Evolutionary conservation across 1,140 invertebrate species (phyloP).

Genomic region (Linepithema humile): DNA sequence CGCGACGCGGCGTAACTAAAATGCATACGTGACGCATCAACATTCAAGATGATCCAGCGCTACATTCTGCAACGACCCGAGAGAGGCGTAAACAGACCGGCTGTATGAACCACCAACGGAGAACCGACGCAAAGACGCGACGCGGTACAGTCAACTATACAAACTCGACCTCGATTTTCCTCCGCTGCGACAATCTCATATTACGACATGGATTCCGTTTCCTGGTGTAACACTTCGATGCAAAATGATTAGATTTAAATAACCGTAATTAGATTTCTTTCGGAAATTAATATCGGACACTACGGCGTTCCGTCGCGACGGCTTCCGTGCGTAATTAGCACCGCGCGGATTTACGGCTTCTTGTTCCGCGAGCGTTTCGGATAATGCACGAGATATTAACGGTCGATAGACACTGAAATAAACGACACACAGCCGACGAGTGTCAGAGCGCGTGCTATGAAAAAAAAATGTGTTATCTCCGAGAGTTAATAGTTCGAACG

Average conservation of each 20-base stretch:
- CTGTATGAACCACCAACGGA: constrained; percentile 72
- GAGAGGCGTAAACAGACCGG: constrained; percentile 74
- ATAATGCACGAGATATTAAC: constrained; percentile 10
- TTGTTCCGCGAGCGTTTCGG: constrained; percentile 5
- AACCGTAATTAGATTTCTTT: constrained; percentile 52
- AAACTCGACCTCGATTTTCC: constrained; percentile 71
- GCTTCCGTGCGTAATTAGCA: constrained; percentile 8
- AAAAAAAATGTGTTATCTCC: constrained; percentile 4
- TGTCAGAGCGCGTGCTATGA: neutral
- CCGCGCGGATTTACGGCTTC: constrained; percentile 12
- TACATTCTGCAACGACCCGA: constrained; percentile 68
- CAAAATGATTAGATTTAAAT: constrained; percentile 50
- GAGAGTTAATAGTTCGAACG: constrained; percentile 20
- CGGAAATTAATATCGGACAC: neutral
- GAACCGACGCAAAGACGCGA: constrained; percentile 57
- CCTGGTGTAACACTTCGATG: constrained; percentile 59
- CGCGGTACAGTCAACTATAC: constrained; percentile 61
- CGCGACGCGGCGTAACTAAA: constrained; percentile 51
- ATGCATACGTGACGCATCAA: constrained; percentile 61
- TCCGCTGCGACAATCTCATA: constrained; percentile 53
- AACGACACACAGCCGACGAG: constrained; percentile 6
- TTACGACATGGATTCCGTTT: constrained; percentile 43
- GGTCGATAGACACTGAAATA: constrained; percentile 15
- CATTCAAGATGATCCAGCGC: constrained; percentile 66
- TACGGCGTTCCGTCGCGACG: neutral